These are phyloP conservation scores for Aphrocallistes beatrix DNA, from an alignment of 37 sponge, comb jelly and placozoan species.

Conservation along the genomic window DNA sequence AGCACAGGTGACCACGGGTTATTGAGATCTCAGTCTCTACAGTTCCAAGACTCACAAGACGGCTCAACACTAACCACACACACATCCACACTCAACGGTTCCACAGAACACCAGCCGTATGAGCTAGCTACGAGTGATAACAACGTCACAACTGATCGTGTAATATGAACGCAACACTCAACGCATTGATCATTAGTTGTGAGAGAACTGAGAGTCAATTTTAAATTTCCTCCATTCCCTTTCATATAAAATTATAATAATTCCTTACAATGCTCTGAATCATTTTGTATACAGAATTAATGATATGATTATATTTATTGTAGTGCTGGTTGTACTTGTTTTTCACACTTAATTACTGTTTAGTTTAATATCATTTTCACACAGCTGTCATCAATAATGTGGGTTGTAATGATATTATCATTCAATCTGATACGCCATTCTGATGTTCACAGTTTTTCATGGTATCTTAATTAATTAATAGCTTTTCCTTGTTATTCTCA, in stretches of 20 bases:
- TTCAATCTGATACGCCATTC: too few relatives aligned
- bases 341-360: background rate
- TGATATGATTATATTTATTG: background rate
- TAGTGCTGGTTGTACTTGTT: slow-evolving; percentile 1
- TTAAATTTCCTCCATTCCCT: background rate
- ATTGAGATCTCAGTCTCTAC: background rate
- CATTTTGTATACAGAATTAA: slow-evolving; percentile 16
- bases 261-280: background rate
- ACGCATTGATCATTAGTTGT: background rate
- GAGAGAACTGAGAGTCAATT: background rate
- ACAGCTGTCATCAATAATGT: too few relatives aligned
- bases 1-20: background rate
- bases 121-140: background rate
- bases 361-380: too few relatives aligned
- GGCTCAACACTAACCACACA: background rate
- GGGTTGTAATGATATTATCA: too few relatives aligned
- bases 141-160: too few relatives aligned
- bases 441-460: too few relatives aligned
- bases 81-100: slow-evolving; percentile 3
- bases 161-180: background rate
- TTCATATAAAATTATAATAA: background rate
- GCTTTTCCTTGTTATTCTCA: too few relatives aligned
- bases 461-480: too few relatives aligned
- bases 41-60: slow-evolving; percentile 15
- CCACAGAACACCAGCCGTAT: background rate